Base-by-base conservation (phyloP, 2,888 invertebrate genomes). In the Cryptops parisi region DNA sequence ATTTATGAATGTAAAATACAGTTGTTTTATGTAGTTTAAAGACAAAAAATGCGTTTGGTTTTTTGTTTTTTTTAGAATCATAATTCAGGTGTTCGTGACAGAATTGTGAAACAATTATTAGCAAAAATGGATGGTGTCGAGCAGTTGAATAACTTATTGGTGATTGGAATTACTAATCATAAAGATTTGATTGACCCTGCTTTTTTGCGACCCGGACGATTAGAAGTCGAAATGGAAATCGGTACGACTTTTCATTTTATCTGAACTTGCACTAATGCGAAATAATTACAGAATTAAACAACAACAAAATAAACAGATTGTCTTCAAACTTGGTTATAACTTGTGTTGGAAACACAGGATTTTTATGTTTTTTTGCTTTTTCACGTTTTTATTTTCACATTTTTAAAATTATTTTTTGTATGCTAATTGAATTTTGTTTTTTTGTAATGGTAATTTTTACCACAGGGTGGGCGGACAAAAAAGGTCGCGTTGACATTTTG, bases 141-240 rank as follows among this genome's bases (percentile, higher is more conserved):
- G 64, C 97, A 98, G 67, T 74, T 98, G 47, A 99, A 99, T 72
- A 98, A 98, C 67, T 97, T 98, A 65, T 78, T 98, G 21, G 91
- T 98, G 46, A 99, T 98, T 69, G 98, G 93, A 60, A 88, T 90
- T 90, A 90, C 90, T 54, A 65, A 64, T 49, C 78, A 97, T 59
- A 79, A 85, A 56, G 98, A 98, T 68, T 97, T 99, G 97, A 98
- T 99, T 62, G 98, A 98, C 69, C 98, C 98, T 64, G 98, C 98
- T 6, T 72, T 98, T 49, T 71, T 98, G 62, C 79, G 98, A 66
- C 98, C 98, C 2, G 98, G 98, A 22, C 78, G 98, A 63, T 76
- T 98, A 48, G 98, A 98, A 72, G 79, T 80, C 39, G 73, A 74
- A 60, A 70, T 76, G 69, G 75, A 73, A 61, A 74, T 64, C n/a